These are phyloP conservation scores for Scolopax rusticola DNA, from an alignment of 2,797 vertebrate genomes.

Conservation along the genomic window DNA sequence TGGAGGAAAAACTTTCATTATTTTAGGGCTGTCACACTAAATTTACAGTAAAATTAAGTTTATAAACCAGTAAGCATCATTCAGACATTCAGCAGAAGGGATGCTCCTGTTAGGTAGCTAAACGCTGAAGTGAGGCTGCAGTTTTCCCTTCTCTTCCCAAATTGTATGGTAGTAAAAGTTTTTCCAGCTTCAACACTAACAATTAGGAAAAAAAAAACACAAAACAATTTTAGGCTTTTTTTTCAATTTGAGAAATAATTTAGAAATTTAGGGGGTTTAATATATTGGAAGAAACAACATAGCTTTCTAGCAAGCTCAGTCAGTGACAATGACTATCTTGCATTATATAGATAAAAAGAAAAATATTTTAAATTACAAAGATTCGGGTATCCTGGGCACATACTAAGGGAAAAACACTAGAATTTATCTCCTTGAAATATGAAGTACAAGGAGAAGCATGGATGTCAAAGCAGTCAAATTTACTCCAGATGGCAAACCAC, in stretches of 20 bases:
- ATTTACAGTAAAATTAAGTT: not conserved
- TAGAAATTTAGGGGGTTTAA: not conserved
- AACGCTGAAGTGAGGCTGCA: not conserved
- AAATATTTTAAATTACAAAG: not conserved
- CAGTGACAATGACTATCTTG: not conserved
- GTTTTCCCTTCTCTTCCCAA: not conserved
- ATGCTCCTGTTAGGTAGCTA: not conserved
- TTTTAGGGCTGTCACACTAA: not conserved
- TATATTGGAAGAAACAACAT: not conserved
- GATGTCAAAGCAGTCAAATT: not conserved
- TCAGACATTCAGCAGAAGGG: not conserved
- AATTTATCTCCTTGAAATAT: not conserved
- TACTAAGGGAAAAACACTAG: not conserved
- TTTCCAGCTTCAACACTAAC: not conserved
- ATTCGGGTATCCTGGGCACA: not conserved
- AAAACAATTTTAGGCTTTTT: not conserved
- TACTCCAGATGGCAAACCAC: not conserved
- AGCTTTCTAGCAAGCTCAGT: not conserved
- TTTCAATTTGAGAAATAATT: not conserved
- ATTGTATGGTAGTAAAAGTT: not conserved
- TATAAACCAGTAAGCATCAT: not conserved
- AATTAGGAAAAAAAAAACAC: not conserved
- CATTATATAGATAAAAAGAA: not conserved
- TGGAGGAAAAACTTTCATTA: not conserved
- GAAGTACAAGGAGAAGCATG: not conserved